Evolutionary conservation across 2,888 invertebrate genomes (phyloP), one percentile per base, ranked within the genome.

Genomic region (Plemyria rubiginata): DNA sequence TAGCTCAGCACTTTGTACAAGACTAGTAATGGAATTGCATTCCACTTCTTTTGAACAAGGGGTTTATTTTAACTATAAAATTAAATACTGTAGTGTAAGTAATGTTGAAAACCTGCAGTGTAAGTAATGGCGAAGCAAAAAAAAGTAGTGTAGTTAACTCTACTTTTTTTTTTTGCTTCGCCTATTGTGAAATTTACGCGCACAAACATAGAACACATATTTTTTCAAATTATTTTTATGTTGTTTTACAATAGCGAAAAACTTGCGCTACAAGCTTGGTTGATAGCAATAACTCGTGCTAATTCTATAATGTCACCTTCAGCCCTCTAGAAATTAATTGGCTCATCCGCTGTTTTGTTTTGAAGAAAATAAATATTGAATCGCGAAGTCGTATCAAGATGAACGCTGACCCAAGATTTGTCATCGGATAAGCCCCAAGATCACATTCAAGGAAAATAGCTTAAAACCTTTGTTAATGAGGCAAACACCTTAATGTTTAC

Each of bases 1-100:
- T 43, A 45, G 43, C 54, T 36, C 22, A 15, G 36, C 43, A 51
- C 58, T 59, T 63, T 63, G 62, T 59, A 52, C n/a, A 46, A 63
- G 54, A 52, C 54, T 48, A 38, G 52, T 53, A 55, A 63, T 63
- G 63, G 63, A 59, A 63, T 55, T 59, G 63, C 63, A 55, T 55
- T 52, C 36, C 28, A 9, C 46, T 54, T 36, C 28, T 55, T 50
- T 54, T 32, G 63, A 59, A 63, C 53, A 53, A 57, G 29, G 38
- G 36, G 32, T 54, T 54, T 56, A 41, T 54, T 60, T 55, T 55
- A 38, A 40, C 54, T 45, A 54, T 13, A 60, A 59, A 52, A 46
- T 13, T 52, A 55, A 55, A 36, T 32, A n/a, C 53, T 55, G 32
- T 32, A n/a, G n/a, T n/a, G n/a, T n/a, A n/a, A n/a, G n/a, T n/a